Conservation (phyloP, 2,888 invertebrate species). For the Molanna angustata region DNA sequence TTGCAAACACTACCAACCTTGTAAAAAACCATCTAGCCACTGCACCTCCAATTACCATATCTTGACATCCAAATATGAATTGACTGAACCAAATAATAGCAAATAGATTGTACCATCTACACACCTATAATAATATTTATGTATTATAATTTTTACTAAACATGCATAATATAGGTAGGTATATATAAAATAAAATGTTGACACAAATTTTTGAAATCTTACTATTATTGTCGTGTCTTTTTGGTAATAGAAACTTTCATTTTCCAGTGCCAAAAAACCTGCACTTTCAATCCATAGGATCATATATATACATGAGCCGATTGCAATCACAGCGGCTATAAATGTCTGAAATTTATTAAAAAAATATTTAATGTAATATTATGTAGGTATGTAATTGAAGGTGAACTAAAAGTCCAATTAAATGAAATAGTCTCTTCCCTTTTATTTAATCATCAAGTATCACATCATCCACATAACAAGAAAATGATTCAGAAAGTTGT, state of each 20-base stretch:
- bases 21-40: conserved; percentile 67
- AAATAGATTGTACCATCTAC: conserved; percentile 54
- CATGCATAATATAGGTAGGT: neutral
- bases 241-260: conserved; percentile 39
- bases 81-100: conserved; percentile 64
- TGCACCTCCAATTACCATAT: conserved; percentile 64
- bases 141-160: too few relatives aligned
- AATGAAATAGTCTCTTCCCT: too few relatives aligned
- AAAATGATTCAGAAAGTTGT: too few relatives aligned
- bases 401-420: too few relatives aligned
- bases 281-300: conserved; percentile 62
- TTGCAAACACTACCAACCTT: conserved; percentile 42
- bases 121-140: conserved; percentile 39
- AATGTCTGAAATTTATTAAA: conserved; percentile 49
- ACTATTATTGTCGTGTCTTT: conserved; percentile 46
- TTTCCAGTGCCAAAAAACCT: conserved; percentile 44
- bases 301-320: conserved; percentile 58
- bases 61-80: conserved; percentile 65
- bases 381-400: too few relatives aligned
- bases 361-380: too few relatives aligned
- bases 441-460: too few relatives aligned
- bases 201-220: too few relatives aligned
- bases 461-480: too few relatives aligned
- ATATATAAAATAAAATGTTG: too few relatives aligned
- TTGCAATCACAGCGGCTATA: conserved; percentile 49